phyloP scores from a whole-genome alignment of 2,888 invertebrate genomes.

The Drosophila borborema region DNA sequence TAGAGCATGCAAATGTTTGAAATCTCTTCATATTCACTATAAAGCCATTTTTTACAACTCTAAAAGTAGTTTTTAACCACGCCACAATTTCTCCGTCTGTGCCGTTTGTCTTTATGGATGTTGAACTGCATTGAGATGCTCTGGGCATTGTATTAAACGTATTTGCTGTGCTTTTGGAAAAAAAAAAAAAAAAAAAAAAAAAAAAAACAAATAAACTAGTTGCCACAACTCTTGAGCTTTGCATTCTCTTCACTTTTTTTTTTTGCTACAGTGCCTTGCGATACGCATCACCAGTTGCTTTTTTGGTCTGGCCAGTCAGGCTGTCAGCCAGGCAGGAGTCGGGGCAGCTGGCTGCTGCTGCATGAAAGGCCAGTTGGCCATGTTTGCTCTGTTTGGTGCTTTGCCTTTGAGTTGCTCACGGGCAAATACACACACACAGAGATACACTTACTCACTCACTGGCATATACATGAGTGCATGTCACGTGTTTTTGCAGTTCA shows the following conservation, averaged over 20 bases:
- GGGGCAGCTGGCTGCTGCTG: neutral
- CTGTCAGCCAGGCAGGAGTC: neutral
- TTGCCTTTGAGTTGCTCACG: constrained; percentile 60
- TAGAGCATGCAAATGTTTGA: too few relatives aligned
- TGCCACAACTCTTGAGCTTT: constrained; percentile 6
- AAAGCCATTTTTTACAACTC: neutral
- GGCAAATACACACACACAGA: constrained; percentile 16
- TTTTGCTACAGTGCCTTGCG: constrained; percentile 25
- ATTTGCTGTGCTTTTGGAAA: constrained; percentile 24
- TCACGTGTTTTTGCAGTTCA: constrained; percentile 66
- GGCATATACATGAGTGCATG: constrained; percentile 32
- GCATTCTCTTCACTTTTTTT: constrained; percentile 9
- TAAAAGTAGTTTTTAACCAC: neutral
- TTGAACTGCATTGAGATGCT: constrained; percentile 5
- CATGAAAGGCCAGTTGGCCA: constrained; percentile 50
- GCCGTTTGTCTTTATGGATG: neutral
- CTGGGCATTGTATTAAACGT: constrained; percentile 26
- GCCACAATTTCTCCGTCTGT: neutral
- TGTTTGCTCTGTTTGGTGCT: constrained; percentile 48
- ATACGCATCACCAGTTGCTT: constrained; percentile 67
- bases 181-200: neutral
- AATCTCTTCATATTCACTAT: neutral
- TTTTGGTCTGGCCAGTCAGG: constrained; percentile 25
- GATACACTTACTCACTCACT: neutral
- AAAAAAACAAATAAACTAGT: constrained; percentile 1